Conservation (phyloP, 2,888 invertebrate species). For the Sphaerophoria rueppellii region DNA sequence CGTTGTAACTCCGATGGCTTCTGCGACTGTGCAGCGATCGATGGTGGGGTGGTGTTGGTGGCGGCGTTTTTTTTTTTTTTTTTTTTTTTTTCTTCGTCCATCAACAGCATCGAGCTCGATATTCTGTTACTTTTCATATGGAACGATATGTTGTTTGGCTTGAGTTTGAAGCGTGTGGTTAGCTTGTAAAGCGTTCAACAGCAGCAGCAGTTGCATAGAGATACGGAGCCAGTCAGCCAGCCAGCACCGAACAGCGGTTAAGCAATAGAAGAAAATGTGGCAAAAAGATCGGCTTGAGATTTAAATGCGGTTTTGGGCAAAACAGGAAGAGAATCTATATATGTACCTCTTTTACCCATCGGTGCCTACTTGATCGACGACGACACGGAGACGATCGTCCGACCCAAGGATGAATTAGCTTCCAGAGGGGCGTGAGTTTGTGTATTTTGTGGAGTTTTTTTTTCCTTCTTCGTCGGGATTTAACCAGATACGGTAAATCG, state of each 20-base stretch:
- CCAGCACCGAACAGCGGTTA: conserved; percentile 39
- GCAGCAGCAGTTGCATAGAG: not conserved
- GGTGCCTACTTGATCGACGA: too few relatives aligned
- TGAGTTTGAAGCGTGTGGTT: conserved; percentile 17
- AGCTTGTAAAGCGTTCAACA: not conserved
- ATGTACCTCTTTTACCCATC: not conserved
- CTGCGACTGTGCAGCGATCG: not conserved
- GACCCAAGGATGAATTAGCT: conserved; percentile 62
- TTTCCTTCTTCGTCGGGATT: conserved; percentile 12
- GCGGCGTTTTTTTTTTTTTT: conserved; percentile 9
- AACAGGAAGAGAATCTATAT: conserved; percentile 65
- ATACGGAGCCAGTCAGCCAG: not conserved
- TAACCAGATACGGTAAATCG: conserved; percentile 9
- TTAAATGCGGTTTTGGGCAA: conserved; percentile 70
- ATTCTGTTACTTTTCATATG: conserved; percentile 65
- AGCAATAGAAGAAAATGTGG: conserved; percentile 51
- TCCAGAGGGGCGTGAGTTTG: conserved; percentile 15
- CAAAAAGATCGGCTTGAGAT: conserved; percentile 62
- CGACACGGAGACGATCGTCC: not conserved
- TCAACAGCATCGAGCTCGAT: conserved; percentile 24
- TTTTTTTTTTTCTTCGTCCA: conserved; percentile 10
- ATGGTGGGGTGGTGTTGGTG: conserved; percentile 11
- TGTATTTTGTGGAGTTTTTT: not conserved
- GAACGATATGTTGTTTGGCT: conserved; percentile 11
- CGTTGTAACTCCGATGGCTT: conserved; percentile 6